Conservation (phyloP, 2,888 invertebrate species). For the Cremastobaeus sp. region DNA sequence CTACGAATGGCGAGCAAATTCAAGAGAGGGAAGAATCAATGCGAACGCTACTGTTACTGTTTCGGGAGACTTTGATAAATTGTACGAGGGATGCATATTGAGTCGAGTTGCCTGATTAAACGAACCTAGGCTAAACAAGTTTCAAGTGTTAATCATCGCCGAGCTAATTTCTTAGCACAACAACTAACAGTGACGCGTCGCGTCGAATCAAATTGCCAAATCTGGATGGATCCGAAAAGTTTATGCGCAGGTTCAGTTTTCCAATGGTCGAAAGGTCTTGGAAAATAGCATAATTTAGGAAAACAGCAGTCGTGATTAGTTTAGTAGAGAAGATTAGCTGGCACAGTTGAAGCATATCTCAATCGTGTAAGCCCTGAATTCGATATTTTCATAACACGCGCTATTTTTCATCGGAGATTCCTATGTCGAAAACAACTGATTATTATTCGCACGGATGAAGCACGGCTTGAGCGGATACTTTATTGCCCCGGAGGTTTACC, state of each 20-base stretch:
- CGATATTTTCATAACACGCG: conserved; percentile 20
- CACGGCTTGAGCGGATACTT: conserved; percentile 47
- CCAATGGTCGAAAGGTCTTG: no score
- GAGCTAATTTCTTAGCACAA: conserved; percentile 46
- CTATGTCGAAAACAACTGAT: conserved; percentile 40
- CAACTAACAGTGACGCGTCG: conserved; percentile 19
- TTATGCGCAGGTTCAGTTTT: neutral
- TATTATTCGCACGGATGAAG: conserved; percentile 55
- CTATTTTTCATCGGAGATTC: conserved; percentile 49
- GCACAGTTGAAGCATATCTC: neutral
- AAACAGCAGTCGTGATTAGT: no score
- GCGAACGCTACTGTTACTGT: conserved; percentile 53
- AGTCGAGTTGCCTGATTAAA: conserved; percentile 53
- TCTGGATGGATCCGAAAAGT: conserved; percentile 16
- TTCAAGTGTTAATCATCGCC: conserved; percentile 44
- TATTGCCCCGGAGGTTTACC: conserved; percentile 54
- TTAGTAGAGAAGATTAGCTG: no score
- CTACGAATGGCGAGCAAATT: conserved; percentile 59
- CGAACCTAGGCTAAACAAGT: conserved; percentile 49
- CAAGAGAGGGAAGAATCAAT: conserved; percentile 59
- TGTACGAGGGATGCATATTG: conserved; percentile 58
- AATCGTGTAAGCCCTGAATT: neutral
- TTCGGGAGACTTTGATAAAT: conserved; percentile 58
- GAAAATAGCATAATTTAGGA: no score
- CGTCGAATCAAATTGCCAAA: conserved; percentile 7